phyloP scores from a whole-genome alignment of 2,888 invertebrate species.

The Ichneumon xanthorius region DNA sequence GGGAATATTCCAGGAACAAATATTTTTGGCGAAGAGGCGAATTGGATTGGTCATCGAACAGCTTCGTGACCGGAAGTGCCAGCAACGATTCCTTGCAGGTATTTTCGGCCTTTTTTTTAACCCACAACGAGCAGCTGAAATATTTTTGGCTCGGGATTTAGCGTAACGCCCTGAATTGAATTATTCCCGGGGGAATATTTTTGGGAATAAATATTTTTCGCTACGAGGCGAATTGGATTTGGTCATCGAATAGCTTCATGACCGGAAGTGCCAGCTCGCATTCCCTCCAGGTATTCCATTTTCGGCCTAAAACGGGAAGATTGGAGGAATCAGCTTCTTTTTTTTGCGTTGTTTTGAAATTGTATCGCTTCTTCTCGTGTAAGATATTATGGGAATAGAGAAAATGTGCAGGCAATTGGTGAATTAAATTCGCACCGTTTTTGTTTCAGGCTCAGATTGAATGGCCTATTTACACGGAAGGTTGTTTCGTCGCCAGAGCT shows the following conservation, averaged over 20 bases:
- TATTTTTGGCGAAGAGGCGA: not conserved
- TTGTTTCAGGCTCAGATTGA: too few relatives aligned
- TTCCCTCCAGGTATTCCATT: not conserved
- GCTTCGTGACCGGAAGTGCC: not conserved
- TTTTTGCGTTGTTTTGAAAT: too few relatives aligned
- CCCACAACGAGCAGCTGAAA: not conserved
- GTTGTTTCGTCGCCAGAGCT: too few relatives aligned
- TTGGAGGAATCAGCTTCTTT: not conserved
- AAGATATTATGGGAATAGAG: too few relatives aligned
- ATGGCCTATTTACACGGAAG: too few relatives aligned
- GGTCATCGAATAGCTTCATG: too few relatives aligned
- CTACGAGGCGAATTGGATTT: too few relatives aligned
- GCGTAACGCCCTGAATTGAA: not conserved
- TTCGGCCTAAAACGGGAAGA: not conserved
- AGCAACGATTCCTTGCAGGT: too few relatives aligned
- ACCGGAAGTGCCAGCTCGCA: not conserved
- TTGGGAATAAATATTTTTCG: not conserved
- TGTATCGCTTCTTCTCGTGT: too few relatives aligned
- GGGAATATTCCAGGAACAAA: not conserved
- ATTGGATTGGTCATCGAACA: too few relatives aligned
- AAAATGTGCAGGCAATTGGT: too few relatives aligned
- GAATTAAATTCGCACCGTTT: too few relatives aligned
- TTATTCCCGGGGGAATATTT: not conserved
- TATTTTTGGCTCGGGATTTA: slow-evolving; percentile 5
- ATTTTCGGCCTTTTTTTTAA: not conserved